phyloP scores from a whole-genome alignment of 2,888 invertebrate species.

The Agriopis aurantiaria region DNA sequence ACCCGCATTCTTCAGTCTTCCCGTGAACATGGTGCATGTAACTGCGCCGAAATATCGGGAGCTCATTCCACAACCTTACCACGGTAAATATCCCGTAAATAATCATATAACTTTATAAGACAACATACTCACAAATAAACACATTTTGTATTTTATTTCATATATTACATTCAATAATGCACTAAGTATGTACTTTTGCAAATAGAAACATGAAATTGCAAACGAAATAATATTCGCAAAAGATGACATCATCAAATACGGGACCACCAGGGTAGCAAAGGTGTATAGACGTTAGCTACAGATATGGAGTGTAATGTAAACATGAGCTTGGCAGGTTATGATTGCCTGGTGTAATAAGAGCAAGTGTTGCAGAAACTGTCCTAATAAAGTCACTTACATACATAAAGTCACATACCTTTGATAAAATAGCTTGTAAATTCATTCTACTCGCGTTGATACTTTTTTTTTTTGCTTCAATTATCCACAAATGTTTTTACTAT shows the following conservation, averaged over 20 bases:
- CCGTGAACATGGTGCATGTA: too few relatives aligned
- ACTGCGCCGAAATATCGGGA: too few relatives aligned
- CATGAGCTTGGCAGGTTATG: constrained; percentile 63
- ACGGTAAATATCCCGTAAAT: too few relatives aligned
- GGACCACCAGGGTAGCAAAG: constrained; percentile 76
- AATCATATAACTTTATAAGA: too few relatives aligned
- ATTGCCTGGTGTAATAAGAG: constrained; percentile 53
- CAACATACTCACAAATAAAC: too few relatives aligned
- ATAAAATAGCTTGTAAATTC: background rate
- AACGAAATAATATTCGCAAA: constrained; percentile 3
- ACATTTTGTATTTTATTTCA: too few relatives aligned
- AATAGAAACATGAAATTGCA: constrained; percentile 9
- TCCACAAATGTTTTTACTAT: background rate
- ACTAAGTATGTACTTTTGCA: background rate
- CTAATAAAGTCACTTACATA: constrained; percentile 11
- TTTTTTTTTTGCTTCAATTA: too few relatives aligned
- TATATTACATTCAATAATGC: background rate
- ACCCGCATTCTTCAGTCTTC: too few relatives aligned
- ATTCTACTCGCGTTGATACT: too few relatives aligned
- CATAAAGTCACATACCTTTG: background rate
- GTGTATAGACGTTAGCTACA: constrained; percentile 59
- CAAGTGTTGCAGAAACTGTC: constrained; percentile 9
- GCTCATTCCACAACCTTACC: too few relatives aligned
- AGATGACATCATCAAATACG: constrained; percentile 67
- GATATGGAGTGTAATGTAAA: constrained; percentile 72